Conservation (phyloP, 2,888 invertebrate genomes). For the Malthinus seriepunctatus region DNA sequence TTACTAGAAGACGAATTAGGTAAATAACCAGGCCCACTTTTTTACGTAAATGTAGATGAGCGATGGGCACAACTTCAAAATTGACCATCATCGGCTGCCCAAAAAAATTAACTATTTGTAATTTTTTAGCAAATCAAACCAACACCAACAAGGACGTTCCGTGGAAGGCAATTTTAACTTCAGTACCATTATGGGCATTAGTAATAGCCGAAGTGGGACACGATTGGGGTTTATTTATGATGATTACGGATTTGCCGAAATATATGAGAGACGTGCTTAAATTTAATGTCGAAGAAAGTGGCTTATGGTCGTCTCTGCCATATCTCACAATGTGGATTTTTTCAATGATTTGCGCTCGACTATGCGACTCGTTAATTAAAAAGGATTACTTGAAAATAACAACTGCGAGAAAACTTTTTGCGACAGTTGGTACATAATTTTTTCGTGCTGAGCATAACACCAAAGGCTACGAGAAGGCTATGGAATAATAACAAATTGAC, state of each 20-base stretch:
- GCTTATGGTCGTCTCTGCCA: constrained; percentile 65
- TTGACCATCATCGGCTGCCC: no score
- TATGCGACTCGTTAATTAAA: background rate
- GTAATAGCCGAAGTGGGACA: constrained; percentile 73
- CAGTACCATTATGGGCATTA: constrained; percentile 72
- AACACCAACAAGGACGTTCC: background rate
- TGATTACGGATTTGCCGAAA: constrained; percentile 71
- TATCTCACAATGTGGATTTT: constrained; percentile 69
- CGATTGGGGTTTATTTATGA: constrained; percentile 72
- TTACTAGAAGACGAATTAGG: constrained; percentile 69
- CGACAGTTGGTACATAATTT: background rate
- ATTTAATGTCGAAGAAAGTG: constrained; percentile 67
- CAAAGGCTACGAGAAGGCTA: no score
- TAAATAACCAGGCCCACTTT: constrained; percentile 24
- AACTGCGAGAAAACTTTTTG: background rate
- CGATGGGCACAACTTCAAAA: no score
- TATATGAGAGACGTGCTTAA: constrained; percentile 70
- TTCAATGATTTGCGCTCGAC: constrained; percentile 1
- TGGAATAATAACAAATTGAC: no score
- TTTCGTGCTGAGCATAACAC: no score
- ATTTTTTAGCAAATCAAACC: background rate
- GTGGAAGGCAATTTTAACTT: constrained; percentile 69
- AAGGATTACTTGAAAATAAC: background rate
- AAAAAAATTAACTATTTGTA: no score
- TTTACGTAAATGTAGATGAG: background rate